Evolutionary conservation across 1,140 invertebrate species (phyloP).

Genomic region (Ylistrum balloti): DNA sequence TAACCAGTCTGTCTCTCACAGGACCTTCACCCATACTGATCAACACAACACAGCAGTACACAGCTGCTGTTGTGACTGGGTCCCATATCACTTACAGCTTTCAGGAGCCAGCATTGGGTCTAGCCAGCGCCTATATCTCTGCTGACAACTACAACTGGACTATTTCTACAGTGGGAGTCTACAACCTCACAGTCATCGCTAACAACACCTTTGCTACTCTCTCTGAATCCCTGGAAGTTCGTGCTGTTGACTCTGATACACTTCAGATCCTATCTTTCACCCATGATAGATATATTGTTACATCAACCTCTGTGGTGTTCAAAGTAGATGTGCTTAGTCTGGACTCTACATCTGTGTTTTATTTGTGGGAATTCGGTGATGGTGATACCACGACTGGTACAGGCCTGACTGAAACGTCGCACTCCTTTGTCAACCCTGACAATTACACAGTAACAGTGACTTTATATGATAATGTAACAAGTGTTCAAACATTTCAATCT

Average conservation of each 20-base stretch:
- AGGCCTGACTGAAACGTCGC: not conserved
- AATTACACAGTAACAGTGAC: constrained; percentile 51
- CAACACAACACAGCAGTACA: constrained; percentile 24
- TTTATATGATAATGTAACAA: constrained; percentile 27
- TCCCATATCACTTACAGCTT: constrained; percentile 50
- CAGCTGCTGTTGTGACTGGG: constrained; percentile 50
- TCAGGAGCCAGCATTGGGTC: not conserved
- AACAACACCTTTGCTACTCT: constrained; percentile 49
- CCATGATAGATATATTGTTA: not conserved
- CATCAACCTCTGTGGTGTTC: constrained; percentile 2
- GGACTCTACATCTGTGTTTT: not conserved
- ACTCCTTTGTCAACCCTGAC: constrained; percentile 52
- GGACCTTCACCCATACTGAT: constrained; percentile 13
- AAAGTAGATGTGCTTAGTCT: constrained; percentile 51
- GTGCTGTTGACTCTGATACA: constrained; percentile 49
- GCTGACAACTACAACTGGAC: constrained; percentile 41
- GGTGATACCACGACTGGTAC: not conserved
- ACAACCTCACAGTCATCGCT: constrained; percentile 52
- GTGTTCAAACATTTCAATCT: not conserved
- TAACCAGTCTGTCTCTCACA: constrained; percentile 50
- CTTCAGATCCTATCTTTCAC: constrained; percentile 34
- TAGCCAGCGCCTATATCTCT: constrained; percentile 42
- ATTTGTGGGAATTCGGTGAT: constrained; percentile 51
- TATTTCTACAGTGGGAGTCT: constrained; percentile 45
- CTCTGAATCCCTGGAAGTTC: constrained; percentile 41